Percentiles rank a stretch among this genome's conserved stretches.
These are phyloP conservation scores for Marcusenius ussheri DNA, from an alignment of 2,113 vertebrate species.

Conservation along the genomic window DNA sequence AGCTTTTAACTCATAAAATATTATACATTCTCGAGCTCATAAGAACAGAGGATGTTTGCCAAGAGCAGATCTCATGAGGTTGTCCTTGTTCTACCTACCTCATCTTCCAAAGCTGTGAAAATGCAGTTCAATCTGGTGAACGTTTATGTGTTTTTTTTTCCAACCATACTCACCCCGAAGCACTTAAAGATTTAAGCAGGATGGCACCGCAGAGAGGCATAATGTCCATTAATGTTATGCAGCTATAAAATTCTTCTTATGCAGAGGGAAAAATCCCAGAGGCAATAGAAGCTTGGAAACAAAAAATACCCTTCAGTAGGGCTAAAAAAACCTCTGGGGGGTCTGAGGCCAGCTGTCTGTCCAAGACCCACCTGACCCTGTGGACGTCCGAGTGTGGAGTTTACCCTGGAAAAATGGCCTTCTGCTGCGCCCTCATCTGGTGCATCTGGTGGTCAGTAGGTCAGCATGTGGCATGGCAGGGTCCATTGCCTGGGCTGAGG, in stretches of 20 bases:
- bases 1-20: background rate
- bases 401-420: background rate
- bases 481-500: background rate
- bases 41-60: background rate
- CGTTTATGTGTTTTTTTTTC: background rate
- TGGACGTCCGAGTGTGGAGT: background rate
- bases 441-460: background rate
- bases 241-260: background rate
- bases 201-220: background rate
- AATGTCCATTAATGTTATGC: background rate
- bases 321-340: background rate
- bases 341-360: background rate
- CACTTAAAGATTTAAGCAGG: background rate
- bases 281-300: background rate
- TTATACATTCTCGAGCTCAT: background rate
- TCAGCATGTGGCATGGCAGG: background rate
- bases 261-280: background rate
- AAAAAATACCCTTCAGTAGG: background rate
- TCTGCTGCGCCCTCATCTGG: background rate
- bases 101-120: background rate
- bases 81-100: background rate
- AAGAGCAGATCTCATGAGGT: background rate
- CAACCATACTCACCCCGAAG: background rate
- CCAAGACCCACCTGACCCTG: background rate
- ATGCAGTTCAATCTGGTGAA: background rate